phyloP scores from a whole-genome alignment of 2,797 vertebrate genomes.

The Lophius americanus region DNA sequence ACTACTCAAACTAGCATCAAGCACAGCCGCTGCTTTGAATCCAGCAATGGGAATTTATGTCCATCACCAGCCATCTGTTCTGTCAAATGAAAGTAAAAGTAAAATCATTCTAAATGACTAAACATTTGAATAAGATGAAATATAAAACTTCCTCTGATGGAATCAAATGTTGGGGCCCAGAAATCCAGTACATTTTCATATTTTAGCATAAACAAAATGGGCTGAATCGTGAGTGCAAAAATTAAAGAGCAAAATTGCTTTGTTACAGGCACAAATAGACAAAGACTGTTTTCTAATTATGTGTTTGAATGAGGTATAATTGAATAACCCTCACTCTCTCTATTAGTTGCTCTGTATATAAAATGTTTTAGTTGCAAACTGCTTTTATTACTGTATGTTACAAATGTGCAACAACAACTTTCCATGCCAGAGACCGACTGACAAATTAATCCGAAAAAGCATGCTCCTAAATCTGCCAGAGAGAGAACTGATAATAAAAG shows the following conservation, averaged over 20 bases:
- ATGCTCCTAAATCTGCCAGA: slow-evolving; percentile 70
- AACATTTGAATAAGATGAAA: background rate
- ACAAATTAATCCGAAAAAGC: slow-evolving; percentile 65
- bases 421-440: slow-evolving; percentile 34
- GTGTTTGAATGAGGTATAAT: slow-evolving; percentile 13
- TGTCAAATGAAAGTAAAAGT: background rate
- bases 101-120: slow-evolving; percentile 13
- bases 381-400: slow-evolving; percentile 62
- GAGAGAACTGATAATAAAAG: slow-evolving; percentile 66
- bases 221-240: slow-evolving; percentile 1
- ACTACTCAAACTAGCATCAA: no score
- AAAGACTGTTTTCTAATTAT: slow-evolving; percentile 6
- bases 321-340: background rate
- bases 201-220: slow-evolving; percentile 3
- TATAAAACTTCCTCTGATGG: background rate
- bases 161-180: background rate
- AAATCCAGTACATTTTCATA: slow-evolving; percentile 7
- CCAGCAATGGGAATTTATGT: background rate
- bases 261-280: background rate
- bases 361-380: slow-evolving; percentile 12
- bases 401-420: slow-evolving; percentile 70
- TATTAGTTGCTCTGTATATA: no score
- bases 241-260: background rate
- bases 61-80: background rate
- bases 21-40: no score